Base-by-base conservation (phyloP, 1,140 invertebrate genomes). In the Ooceraea biroi region DNA sequence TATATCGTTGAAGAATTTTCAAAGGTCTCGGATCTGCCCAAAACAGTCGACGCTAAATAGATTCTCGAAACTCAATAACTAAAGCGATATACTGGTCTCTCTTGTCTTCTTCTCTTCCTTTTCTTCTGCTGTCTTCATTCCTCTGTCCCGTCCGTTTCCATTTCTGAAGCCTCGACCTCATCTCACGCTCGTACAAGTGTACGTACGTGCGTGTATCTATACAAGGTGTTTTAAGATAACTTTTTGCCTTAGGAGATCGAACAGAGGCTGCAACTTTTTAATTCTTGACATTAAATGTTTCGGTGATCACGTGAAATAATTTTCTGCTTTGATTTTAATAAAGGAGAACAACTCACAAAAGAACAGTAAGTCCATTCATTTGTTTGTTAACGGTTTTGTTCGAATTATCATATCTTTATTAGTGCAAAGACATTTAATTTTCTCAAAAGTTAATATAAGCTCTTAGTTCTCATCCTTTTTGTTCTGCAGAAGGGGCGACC, bases 61-160 rank as follows among this genome's bases (percentile, higher is more conserved):
- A 92, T 91, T 91, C 89, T 83, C 74, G 73, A 88, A 89, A 90
- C 88, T 92, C 91, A 89, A 93, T 92, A 92, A 91, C 88, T 84
- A 82, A 77, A 82, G 50, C 69, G 76, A 84, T 55, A 41, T 57
- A 71, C 57, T 50, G 22, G 52, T 55, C 19, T 82, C 55, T 65
- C 46, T 52, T 71, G 61, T 55, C 58, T 30, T 19, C 46, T 78
- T 41, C 61, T 66, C 44, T 7, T 57, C 44, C 10, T 63, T 1
- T 27, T 66, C n/a, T 58, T 25, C 44, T 73, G 36, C 5, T 14
- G 30, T 69, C 46, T 60, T 87, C 61, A 57, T 73, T 82, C 61
- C 77, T 73, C 11, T 25, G 57, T 71, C 76, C 76, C 71, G 78
- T 84, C 73, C 84, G 73, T 88, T 90, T 82, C 71, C 84, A 73